Evolutionary conservation across 1,140 invertebrate species (phyloP), one percentile per base, ranked within the genome.

Genomic region (Anagrus nilaparvatae): DNA sequence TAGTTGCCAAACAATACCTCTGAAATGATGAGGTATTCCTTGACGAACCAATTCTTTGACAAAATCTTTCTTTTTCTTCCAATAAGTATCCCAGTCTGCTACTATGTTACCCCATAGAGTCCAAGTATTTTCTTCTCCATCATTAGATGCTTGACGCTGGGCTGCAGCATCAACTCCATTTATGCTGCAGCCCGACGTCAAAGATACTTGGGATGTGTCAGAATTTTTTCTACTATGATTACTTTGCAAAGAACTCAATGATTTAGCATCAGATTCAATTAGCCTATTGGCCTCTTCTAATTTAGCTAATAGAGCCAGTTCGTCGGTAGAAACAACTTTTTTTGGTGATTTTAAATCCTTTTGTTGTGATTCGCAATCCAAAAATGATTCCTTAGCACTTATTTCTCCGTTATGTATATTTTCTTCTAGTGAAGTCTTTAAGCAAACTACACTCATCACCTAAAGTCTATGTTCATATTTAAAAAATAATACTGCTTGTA

Each of bases 1-100:
- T 24, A 97, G 73, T 60, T 97, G 96, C 96, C 96, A 99, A 3
- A 90, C 91, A 47, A 98, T 90, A 10, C 91, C 87, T 42, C 94
- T 79, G 65, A 98, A 97, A 64, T 96, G 92, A 56, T 94, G 84
- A 0, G 96, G 96, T 49, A 99, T 89, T 0, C 96, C 96, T 58
- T 89, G 83, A 3, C 92, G 77, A 1, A 98, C 94, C 43, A 97
- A 70, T 52, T 98, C 93, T 60, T 84, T 81, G 5, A 97, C 77
- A 58, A 83, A 84, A 27, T 78, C 74, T 58, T 81, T 84, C 53
- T 87, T 83, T 52, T 91, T 89, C 64, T 90, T 92, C 70, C 81
- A 84, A 51, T 84, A 81, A 34, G 74, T 81, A 33, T 95, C 89
- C 92, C 92, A 97, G 64, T 97, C 92, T 56, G 81, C 87, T 40